Percentiles rank a stretch among this genome's conserved stretches.
These are phyloP conservation scores for Mohoua ochrocephala DNA, from an alignment of 2,113 vertebrate genomes.

Conservation along the genomic window DNA sequence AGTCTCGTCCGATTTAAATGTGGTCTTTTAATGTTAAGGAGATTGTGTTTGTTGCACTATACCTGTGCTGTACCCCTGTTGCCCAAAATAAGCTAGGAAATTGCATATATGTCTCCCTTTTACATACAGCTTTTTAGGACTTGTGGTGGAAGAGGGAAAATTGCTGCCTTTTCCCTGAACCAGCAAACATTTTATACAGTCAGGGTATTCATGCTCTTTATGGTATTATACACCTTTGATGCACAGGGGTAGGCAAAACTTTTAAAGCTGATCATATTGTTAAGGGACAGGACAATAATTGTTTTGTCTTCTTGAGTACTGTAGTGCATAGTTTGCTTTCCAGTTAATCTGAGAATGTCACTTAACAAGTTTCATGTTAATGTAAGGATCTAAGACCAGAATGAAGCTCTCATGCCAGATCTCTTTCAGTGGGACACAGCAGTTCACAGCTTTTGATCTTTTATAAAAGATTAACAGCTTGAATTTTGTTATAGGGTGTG, in stretches of 20 bases:
- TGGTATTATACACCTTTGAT: neutral
- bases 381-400: neutral
- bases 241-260: neutral
- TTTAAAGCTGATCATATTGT: neutral
- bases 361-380: conserved; percentile 16
- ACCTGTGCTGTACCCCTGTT: neutral
- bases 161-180: neutral
- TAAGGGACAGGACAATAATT: neutral
- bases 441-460: neutral
- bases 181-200: neutral
- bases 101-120: neutral
- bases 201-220: neutral
- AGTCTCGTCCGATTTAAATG: neutral
- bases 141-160: neutral
- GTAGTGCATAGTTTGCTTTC: neutral
- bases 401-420: neutral
- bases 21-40: neutral
- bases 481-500: neutral
- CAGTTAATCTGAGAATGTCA: conserved; percentile 27
- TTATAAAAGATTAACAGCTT: neutral
- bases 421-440: neutral
- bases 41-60: neutral
- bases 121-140: neutral
- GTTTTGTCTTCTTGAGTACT: neutral
- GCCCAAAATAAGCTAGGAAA: neutral